These are phyloP conservation scores for Oscheius sp. DNA, from an alignment of 2,888 invertebrate species.

Conservation along the genomic window DNA sequence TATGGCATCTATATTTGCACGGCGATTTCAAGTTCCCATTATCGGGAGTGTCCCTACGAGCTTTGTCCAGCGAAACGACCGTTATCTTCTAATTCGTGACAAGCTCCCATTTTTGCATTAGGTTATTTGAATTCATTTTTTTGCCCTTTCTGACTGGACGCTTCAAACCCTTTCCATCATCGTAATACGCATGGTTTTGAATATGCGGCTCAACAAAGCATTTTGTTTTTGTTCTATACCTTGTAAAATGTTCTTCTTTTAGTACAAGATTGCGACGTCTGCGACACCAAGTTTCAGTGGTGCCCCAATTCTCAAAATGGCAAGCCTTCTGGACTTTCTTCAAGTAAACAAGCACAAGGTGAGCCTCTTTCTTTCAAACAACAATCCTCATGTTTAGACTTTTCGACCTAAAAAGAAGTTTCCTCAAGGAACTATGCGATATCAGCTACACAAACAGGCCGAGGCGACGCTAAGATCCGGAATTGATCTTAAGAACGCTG, in stretches of 20 bases:
- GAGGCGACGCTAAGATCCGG: conserved; percentile 88
- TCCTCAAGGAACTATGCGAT: conserved; percentile 86
- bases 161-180: no score
- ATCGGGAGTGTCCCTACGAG: no score
- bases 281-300: background rate
- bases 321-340: conserved; percentile 71
- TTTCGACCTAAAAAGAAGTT: conserved; percentile 90
- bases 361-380: conserved; percentile 5
- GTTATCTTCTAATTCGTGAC: no score
- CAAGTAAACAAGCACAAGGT: conserved; percentile 73
- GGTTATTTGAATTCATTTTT: no score
- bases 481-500: conserved; percentile 85
- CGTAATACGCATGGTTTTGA: no score
- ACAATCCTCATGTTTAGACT: conserved; percentile 79
- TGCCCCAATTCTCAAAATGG: conserved; percentile 40
- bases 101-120: no score
- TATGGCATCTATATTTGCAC: no score
- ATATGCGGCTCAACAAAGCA: no score
- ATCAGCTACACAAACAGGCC: conserved; percentile 89
- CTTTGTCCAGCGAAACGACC: no score
- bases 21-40: no score
- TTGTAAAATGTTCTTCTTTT: background rate
- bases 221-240: background rate
- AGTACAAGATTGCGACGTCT: background rate
- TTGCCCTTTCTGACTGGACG: no score